Base-by-base conservation (phyloP, 2,113 vertebrate species). In the Martes martes region DNA sequence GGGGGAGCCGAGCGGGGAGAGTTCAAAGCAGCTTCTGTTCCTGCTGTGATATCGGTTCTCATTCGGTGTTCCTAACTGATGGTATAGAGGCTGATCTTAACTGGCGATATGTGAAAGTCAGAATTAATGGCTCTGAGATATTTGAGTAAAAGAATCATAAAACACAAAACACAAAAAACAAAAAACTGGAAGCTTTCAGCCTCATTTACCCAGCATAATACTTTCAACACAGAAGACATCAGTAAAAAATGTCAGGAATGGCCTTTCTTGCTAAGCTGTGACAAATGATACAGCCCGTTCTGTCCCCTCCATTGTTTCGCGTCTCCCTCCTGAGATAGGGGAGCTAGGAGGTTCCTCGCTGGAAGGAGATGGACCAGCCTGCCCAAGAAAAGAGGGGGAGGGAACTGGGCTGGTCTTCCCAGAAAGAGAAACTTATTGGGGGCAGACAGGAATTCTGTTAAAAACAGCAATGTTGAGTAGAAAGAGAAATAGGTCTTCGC, bases 211-310 rank as follows among this genome's bases (percentile, higher is more conserved):
- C 50, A 57, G 74, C 63, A 14, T 26, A 85, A 65, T 28, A 63
- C 71, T 91, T 89, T 76, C 74, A 31, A 47, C 42, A 59, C 69
- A 50, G 7, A 84, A 94, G 84, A 79, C 87, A 69, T 80, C 79
- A n/a, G 93, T 6, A 24, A 83, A 89, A 92, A 94, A 87, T 73
- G 73, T 39, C 26, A 73, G 65, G 95, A 89, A 96, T 69, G 82
- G 89, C 87, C 87, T 65, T 84, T 90, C 74, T 52, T 52, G 33
- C 39, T 52, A n/a, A 86, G 36, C 74, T 7, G 31, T 89, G 95
- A 96, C 97, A 97, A 88, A 95, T 33, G 95, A 91, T 10, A 36
- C 82, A 21, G 59, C 39, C n/a, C 19, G 61, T 33, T 67, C n/a
- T n/a, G 84, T 24, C 31, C 33, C 28, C 59, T 50, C 93, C 52